A percentile compares a stretch with the other conserved stretches of the same genome.
These are phyloP conservation scores for Drosophila anceps DNA, from an alignment of 2,888 invertebrate genomes.

Conservation along the genomic window DNA sequence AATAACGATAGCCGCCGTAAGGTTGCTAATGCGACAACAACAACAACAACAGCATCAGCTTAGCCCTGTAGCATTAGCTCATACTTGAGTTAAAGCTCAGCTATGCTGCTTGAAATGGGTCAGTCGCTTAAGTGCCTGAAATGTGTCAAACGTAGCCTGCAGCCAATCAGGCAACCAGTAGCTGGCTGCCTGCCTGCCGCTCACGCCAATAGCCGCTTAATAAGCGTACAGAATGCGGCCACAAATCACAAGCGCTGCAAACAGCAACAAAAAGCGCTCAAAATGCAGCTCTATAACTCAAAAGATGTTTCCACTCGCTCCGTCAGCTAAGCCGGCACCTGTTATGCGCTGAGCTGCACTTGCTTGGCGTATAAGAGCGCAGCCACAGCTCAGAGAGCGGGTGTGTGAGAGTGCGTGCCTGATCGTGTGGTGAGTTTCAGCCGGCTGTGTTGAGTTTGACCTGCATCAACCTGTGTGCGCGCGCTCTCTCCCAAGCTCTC, in stretches of 20 bases:
- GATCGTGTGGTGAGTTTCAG: constrained; percentile 46
- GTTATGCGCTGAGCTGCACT: constrained; percentile 56
- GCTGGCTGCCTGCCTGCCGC: constrained; percentile 29
- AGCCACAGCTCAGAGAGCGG: not conserved
- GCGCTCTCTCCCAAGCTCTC: constrained; percentile 1
- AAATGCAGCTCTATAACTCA: constrained; percentile 23
- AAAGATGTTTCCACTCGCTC: constrained; percentile 21
- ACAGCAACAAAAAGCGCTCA: constrained; percentile 27
- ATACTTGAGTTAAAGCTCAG: constrained; percentile 11
- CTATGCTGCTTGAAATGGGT: constrained; percentile 71
- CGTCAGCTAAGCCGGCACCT: constrained; percentile 54
- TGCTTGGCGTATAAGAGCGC: constrained; percentile 30
- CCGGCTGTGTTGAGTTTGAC: constrained; percentile 68
- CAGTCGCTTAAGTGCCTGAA: constrained; percentile 68
- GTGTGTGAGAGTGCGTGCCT: constrained; percentile 3
- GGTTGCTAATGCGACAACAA: constrained; percentile 64
- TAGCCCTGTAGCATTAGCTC: constrained; percentile 44
- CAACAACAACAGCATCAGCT: not conserved
- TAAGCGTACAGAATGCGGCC: constrained; percentile 68
- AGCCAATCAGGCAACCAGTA: constrained; percentile 61
- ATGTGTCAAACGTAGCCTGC: constrained; percentile 73
- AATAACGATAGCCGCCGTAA: constrained; percentile 46
- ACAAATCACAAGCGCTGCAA: constrained; percentile 45
- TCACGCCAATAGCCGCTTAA: constrained; percentile 63
- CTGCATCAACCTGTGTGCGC: constrained; percentile 69